Percentiles rank a stretch among this genome's conserved stretches.
Conservation (phyloP, 2,113 vertebrate species). For the Penelope pileata region DNA sequence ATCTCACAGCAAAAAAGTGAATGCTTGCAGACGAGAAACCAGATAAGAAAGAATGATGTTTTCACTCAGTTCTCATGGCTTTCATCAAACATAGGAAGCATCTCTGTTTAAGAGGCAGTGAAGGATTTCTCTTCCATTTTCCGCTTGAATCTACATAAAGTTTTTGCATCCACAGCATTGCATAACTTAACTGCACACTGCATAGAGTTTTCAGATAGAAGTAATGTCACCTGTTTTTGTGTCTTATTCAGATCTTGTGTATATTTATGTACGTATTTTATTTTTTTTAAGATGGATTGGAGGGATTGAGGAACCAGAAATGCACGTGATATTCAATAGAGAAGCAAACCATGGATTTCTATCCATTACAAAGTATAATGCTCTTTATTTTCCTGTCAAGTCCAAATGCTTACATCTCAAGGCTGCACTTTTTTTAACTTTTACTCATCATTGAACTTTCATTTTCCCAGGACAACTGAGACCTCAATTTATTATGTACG, state of each 20-base stretch:
- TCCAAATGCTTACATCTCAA: background rate
- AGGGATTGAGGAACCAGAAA: background rate
- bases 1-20: background rate
- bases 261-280: accelerated
- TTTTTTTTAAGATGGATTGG: background rate
- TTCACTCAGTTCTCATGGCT: background rate
- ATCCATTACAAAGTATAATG: background rate
- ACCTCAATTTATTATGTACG: background rate
- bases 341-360: background rate
- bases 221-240: background rate
- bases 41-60: background rate
- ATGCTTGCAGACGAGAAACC: background rate
- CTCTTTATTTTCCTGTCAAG: background rate
- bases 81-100: background rate
- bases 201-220: background rate
- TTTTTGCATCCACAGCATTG: background rate
- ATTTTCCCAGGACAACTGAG: background rate
- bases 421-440: background rate
- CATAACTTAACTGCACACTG: background rate
- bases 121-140: background rate
- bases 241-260: background rate
- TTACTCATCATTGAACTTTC: background rate
- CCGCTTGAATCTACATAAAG: background rate
- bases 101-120: background rate
- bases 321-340: accelerated